A percentile compares a stretch with the other conserved stretches of the same genome.
Evolutionary conservation across 2,797 vertebrate species (phyloP).

Genomic region (Phoebastria nigripes): DNA sequence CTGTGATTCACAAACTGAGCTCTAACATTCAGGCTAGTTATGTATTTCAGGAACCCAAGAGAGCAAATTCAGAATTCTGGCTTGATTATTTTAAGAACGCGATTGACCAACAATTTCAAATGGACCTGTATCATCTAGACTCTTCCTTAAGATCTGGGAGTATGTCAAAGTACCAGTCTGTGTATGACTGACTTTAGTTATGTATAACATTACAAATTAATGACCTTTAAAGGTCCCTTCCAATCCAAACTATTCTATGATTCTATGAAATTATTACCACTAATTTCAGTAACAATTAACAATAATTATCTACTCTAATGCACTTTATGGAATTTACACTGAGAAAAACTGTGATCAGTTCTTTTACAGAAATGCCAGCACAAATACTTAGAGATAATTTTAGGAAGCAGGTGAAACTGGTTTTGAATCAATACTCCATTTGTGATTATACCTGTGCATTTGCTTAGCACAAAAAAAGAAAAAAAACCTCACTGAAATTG

Average conservation of each 20-base stretch:
- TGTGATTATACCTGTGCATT: not conserved
- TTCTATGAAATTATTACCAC: not conserved
- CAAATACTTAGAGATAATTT: not conserved
- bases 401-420: not conserved
- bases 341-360: not conserved
- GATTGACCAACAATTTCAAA: not conserved
- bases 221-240: too few species aligned
- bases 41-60: not conserved
- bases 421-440: not conserved
- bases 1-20: not conserved
- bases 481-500: not conserved
- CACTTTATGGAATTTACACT: not conserved
- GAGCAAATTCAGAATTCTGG: not conserved
- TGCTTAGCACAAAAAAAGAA: not conserved
- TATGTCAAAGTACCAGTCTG: not conserved
- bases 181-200: not conserved
- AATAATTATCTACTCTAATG: not conserved
- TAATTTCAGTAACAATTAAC: not conserved
- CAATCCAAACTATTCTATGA: too few species aligned
- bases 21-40: not conserved
- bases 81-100: not conserved
- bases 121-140: not conserved
- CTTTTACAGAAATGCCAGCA: not conserved
- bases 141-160: not conserved
- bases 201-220: not conserved